Percentiles rank a stretch among this genome's conserved stretches.
Conservation (phyloP, 2,113 vertebrate genomes). For the Syngnathus scovelli region DNA sequence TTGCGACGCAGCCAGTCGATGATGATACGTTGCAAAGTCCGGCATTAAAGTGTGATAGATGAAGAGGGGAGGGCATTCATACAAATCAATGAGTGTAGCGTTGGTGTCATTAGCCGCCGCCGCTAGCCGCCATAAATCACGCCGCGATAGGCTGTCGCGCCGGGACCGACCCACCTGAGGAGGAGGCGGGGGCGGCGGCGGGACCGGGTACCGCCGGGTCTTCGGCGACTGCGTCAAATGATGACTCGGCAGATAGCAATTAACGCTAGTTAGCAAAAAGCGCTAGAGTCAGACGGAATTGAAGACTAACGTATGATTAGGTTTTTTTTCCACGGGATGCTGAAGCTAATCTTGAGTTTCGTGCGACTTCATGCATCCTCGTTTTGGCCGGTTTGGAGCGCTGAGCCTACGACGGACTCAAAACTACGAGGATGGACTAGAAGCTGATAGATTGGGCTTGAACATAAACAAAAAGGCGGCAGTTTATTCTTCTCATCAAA, state of each 20-base stretch:
- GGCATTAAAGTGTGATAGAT: constrained; percentile 99
- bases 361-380: too few species aligned
- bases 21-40: constrained; percentile 91
- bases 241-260: not conserved
- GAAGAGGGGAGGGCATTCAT: constrained; percentile 99
- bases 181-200: not conserved
- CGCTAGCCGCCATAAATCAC: constrained; percentile 99
- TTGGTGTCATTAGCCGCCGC: constrained; percentile 99
- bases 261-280: not conserved
- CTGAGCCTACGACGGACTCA: not conserved
- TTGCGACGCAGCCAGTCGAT: constrained; percentile 10
- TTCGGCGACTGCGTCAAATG: not conserved
- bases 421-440: not conserved
- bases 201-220: not conserved
- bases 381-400: too few species aligned
- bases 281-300: not conserved
- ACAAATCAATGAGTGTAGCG: constrained; percentile 99
- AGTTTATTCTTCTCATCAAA: too few species aligned
- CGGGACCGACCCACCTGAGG: constrained; percentile 28
- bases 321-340: not conserved
- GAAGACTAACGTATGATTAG: not conserved
- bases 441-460: too few species aligned
- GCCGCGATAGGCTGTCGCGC: constrained; percentile 95
- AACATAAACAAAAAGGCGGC: not conserved
- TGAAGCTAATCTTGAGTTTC: too few species aligned